Percentiles rank a stretch among this genome's conserved stretches.
Evolutionary conservation across 2,888 invertebrate genomes (phyloP).

Genomic region (Prenolepis imparis): DNA sequence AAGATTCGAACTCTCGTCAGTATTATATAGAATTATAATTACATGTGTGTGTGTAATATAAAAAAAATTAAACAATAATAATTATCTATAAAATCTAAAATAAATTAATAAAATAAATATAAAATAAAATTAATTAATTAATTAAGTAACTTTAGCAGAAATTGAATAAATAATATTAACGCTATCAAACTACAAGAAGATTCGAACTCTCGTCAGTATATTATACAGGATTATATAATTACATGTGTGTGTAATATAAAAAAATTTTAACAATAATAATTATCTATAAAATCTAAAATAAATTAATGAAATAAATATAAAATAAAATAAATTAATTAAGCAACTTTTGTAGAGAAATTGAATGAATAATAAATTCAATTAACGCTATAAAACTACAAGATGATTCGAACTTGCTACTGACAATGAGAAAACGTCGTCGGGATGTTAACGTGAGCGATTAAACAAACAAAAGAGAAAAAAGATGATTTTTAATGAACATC

Average conservation of each 20-base stretch:
- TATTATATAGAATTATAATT: no score
- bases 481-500: slow-evolving; percentile 9
- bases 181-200: no score
- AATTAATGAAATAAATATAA: no score
- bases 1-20: not conserved
- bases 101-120: no score
- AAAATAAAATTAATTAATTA: no score
- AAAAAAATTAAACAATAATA: no score
- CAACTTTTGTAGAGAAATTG: not conserved
- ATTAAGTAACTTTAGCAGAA: no score
- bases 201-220: no score
- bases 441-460: not conserved
- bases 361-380: not conserved
- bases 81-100: not conserved
- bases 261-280: not conserved
- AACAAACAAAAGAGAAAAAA: not conserved
- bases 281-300: not conserved
- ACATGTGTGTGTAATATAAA: no score
- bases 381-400: not conserved
- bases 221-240: no score
- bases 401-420: not conserved
- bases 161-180: no score
- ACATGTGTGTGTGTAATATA: no score
- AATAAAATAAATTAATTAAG: not conserved
- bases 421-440: not conserved